A percentile compares a stretch with the other conserved stretches of the same genome.
These are phyloP conservation scores for Parauchenoglanis punctatus DNA, from an alignment of 2,797 vertebrate species.

Conservation along the genomic window DNA sequence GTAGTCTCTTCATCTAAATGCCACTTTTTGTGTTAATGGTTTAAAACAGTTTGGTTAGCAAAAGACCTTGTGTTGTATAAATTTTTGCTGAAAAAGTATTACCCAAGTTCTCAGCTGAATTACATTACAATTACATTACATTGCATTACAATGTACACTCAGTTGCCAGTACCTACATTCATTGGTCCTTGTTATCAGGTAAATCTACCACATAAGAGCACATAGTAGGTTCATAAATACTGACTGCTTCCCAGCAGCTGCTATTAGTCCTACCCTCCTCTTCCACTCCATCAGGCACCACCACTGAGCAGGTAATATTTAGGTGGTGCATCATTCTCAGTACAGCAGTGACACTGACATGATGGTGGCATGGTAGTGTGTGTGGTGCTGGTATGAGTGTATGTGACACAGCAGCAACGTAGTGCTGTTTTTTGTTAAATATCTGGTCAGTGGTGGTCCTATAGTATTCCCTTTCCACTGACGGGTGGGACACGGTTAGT, in stretches of 20 bases:
- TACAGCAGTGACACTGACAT: background rate
- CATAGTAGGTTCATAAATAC: background rate
- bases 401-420: background rate
- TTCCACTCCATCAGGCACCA: background rate
- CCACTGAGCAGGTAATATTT: background rate
- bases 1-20: background rate
- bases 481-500: background rate
- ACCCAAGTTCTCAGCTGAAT: too few relatives aligned
- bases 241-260: background rate
- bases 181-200: background rate
- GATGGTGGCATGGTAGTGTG: background rate
- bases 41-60: background rate
- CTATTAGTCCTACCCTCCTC: background rate
- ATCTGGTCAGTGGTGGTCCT: constrained; percentile 15
- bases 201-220: constrained; percentile 12
- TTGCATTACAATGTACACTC: background rate
- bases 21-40: background rate
- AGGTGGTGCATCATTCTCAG: background rate
- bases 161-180: background rate
- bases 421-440: background rate
- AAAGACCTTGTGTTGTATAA: background rate
- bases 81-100: background rate
- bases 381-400: background rate
- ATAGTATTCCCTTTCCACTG: background rate
- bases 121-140: background rate